Conservation (phyloP, 2,888 invertebrate genomes). For the Phanerotoma sp. region DNA sequence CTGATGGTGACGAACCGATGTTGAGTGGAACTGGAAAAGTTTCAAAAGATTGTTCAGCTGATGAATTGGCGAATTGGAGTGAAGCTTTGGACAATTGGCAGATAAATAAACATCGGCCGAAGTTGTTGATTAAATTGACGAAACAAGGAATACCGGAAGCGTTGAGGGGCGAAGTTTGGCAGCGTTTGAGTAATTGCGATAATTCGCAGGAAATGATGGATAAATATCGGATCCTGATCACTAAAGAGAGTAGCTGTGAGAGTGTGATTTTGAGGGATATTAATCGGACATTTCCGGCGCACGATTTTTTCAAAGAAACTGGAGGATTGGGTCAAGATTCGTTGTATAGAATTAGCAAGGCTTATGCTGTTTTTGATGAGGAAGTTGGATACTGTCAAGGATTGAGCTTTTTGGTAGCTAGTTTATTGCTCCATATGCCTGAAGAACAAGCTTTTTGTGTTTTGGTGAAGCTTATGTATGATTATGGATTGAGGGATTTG, state of each 20-base stretch:
- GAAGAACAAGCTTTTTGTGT: conserved; percentile 99
- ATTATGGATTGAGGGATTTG: conserved; percentile 89
- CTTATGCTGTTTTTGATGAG: conserved; percentile 95
- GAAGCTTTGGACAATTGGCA: conserved; percentile 78
- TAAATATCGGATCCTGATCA: conserved; percentile 87
- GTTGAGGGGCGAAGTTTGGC: conserved; percentile 96
- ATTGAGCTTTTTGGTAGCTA: conserved; percentile 95
- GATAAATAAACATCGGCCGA: conserved; percentile 72
- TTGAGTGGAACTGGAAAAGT: conserved; percentile 98
- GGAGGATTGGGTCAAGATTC: conserved; percentile 96
- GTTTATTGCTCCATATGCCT: conserved; percentile 88
- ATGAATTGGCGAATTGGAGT: conserved; percentile 90
- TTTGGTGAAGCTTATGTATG: conserved; percentile 95
- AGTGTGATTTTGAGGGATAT: conserved; percentile 95
- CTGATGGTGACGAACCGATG: conserved; percentile 90
- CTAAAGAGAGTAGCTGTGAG: conserved; percentile 93
- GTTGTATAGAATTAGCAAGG: conserved; percentile 92
- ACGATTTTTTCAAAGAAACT: conserved; percentile 95
- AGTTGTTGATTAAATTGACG: conserved; percentile 77
- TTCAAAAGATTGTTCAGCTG: conserved; percentile 93
- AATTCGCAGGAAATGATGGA: conserved; percentile 85
- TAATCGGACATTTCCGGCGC: conserved; percentile 97
- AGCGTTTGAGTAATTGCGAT: conserved; percentile 85
- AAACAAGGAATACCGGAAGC: conserved; percentile 93
- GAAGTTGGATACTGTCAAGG: conserved; percentile 99